These are phyloP conservation scores for Siniperca chuatsi DNA, from an alignment of 2,113 vertebrate species.

Conservation along the genomic window DNA sequence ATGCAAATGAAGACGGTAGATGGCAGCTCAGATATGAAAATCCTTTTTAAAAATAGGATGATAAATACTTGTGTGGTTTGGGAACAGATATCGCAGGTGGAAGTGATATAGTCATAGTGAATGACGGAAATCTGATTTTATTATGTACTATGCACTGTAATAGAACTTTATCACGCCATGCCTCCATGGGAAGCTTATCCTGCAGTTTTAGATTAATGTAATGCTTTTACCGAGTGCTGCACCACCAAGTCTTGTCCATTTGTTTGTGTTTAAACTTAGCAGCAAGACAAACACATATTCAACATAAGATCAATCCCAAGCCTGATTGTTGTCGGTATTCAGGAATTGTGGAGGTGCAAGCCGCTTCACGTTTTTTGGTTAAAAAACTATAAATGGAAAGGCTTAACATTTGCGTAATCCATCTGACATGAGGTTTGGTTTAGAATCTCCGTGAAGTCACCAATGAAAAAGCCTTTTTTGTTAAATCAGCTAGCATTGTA, in stretches of 20 bases:
- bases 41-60: not conserved
- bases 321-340: not conserved
- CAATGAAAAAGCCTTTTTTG: not conserved
- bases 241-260: not conserved
- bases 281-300: not conserved
- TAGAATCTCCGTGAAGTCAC: not conserved
- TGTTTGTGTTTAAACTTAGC: not conserved
- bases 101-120: not conserved
- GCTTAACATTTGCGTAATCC: not conserved
- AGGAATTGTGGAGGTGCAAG: not conserved
- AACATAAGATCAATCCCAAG: not conserved
- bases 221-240: not conserved
- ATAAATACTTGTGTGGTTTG: not conserved
- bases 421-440: not conserved
- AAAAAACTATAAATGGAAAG: not conserved
- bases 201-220: not conserved
- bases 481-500: too few relatives aligned
- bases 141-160: not conserved
- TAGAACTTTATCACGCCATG: not conserved
- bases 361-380: not conserved
- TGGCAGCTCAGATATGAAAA: not conserved
- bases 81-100: not conserved
- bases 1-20: not conserved
- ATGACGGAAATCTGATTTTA: not conserved
- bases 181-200: not conserved